These are phyloP conservation scores for Aphaenogaster floridana DNA, from an alignment of 1,140 invertebrate species.

Conservation along the genomic window DNA sequence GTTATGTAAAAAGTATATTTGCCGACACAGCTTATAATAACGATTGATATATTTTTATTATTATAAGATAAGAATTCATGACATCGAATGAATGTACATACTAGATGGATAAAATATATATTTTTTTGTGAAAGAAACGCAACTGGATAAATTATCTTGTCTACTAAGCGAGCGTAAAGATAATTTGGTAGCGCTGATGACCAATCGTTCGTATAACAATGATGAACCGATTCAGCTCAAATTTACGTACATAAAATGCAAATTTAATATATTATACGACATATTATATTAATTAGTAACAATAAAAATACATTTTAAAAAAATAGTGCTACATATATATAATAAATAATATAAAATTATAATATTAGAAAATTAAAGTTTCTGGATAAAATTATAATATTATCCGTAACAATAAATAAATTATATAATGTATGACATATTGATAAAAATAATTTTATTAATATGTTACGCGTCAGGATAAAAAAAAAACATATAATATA, in stretches of 20 bases:
- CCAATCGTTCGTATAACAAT: not conserved
- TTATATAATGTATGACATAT: no score
- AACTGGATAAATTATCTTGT: not conserved
- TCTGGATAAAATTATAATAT: not conserved
- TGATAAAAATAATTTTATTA: not conserved
- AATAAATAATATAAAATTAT: not conserved
- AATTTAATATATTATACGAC: not conserved
- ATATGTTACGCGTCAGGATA: not conserved
- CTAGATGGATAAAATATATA: not conserved
- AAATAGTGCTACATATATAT: not conserved
- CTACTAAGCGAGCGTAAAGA: not conserved
- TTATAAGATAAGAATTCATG: not conserved
- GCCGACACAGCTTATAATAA: not conserved
- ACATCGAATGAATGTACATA: not conserved
- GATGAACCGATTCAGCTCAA: not conserved
- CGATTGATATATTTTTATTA: not conserved
- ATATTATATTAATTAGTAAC: not conserved
- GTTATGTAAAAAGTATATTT: constrained; percentile 26
- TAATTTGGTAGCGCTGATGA: not conserved
- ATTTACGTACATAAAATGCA: not conserved
- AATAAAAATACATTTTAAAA: not conserved
- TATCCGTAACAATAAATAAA: not conserved
- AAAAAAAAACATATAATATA: no score
- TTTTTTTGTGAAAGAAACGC: not conserved
- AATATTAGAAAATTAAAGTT: not conserved